These are phyloP conservation scores for Phaedon cochleariae DNA, from an alignment of 2,888 invertebrate genomes.

Conservation along the genomic window DNA sequence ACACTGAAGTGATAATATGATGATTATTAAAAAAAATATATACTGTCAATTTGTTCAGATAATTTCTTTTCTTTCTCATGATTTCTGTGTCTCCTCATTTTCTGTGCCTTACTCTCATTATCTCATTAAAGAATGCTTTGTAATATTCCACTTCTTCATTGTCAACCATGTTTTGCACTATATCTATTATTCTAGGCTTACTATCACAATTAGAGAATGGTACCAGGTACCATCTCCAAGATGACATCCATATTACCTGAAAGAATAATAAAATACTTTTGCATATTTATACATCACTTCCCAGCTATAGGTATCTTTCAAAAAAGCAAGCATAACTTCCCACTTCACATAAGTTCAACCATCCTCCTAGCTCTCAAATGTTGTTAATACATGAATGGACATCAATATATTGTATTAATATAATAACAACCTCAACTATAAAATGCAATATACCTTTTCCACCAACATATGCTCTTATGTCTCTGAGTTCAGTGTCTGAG, in stretches of 20 bases:
- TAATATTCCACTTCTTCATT: constrained; percentile 79
- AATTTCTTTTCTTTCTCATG: constrained; percentile 76
- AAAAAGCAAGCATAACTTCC: too few species aligned
- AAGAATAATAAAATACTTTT: neutral
- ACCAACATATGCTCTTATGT: constrained; percentile 81
- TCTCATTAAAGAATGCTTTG: constrained; percentile 79
- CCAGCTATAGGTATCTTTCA: too few species aligned
- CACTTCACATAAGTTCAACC: too few species aligned
- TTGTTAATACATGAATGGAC: too few species aligned
- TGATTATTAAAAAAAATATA: constrained; percentile 18
- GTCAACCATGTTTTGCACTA: constrained; percentile 77
- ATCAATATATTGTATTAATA: constrained; percentile 55
- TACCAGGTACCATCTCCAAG: constrained; percentile 79
- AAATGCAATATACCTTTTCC: too few species aligned
- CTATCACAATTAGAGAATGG: constrained; percentile 83
- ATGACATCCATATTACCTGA: constrained; percentile 85
- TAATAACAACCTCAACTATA: constrained; percentile 70
- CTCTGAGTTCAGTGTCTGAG: constrained; percentile 82
- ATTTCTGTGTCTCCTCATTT: constrained; percentile 72
- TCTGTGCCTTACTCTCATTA: constrained; percentile 79
- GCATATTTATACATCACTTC: too few species aligned
- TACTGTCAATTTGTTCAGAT: constrained; percentile 69
- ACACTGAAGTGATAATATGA: constrained; percentile 5
- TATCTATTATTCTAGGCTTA: constrained; percentile 77
- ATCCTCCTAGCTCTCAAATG: too few species aligned